A percentile compares a stretch with the other conserved stretches of the same genome.
Conservation (phyloP, 2,888 invertebrate species). For the Xylota segnis region DNA sequence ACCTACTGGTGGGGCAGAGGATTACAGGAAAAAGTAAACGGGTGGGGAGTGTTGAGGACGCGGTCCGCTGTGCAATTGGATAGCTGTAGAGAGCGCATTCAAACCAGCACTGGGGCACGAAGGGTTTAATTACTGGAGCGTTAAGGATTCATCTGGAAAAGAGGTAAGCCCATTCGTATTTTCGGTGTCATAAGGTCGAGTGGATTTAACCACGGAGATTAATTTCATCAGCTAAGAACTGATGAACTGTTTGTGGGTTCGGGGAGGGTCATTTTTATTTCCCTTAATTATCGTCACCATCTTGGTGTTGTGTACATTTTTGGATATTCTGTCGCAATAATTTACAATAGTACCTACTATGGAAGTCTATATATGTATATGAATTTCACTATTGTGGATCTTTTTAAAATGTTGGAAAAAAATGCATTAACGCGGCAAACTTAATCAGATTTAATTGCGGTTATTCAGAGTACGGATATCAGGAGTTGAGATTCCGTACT, state of each 20-base stretch:
- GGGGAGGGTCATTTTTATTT: not conserved
- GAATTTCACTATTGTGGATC: not conserved
- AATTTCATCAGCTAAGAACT: conserved; percentile 59
- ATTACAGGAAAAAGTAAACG: conserved; percentile 69
- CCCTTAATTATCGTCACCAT: not conserved
- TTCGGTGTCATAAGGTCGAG: conserved; percentile 75
- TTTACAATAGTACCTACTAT: not conserved
- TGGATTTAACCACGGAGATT: conserved; percentile 63
- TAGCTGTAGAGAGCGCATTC: conserved; percentile 62
- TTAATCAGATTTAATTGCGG: too few relatives aligned
- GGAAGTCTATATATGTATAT: not conserved
- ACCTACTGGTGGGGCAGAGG: conserved; percentile 64
- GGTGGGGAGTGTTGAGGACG: conserved; percentile 37
- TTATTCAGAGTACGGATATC: too few relatives aligned
- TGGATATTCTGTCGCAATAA: not conserved
- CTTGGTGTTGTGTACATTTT: not conserved
- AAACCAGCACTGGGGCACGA: conserved; percentile 65
- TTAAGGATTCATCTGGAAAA: conserved; percentile 73
- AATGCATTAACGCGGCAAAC: too few relatives aligned
- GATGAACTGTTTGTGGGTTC: conserved; percentile 47
- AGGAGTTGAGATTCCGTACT: too few relatives aligned
- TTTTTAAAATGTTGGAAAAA: too few relatives aligned
- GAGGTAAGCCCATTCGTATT: conserved; percentile 68
- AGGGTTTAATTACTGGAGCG: conserved; percentile 73
- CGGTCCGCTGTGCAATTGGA: conserved; percentile 57